phyloP scores from a whole-genome alignment of 2,113 vertebrate species.

The Tachuris rubrigastra region DNA sequence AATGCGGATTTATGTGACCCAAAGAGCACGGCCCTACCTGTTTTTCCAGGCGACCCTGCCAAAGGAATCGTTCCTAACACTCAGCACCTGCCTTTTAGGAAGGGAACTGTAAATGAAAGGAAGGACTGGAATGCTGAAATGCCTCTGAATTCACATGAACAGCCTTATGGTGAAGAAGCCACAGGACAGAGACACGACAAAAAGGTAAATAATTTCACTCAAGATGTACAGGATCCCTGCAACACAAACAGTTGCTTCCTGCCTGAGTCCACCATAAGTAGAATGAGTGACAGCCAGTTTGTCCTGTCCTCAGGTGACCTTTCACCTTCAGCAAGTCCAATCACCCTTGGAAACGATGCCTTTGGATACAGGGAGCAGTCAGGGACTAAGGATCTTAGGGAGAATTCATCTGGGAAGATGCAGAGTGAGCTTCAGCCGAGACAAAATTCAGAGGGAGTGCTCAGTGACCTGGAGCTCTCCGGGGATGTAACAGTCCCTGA shows the following conservation, averaged over 20 bases:
- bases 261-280: background rate
- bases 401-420: background rate
- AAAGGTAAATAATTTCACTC: background rate
- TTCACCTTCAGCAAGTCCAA: background rate
- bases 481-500: background rate
- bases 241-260: background rate
- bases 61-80: background rate
- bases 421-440: background rate
- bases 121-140: constrained; percentile 51
- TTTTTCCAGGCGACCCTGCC: background rate
- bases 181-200: background rate
- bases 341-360: background rate
- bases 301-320: background rate
- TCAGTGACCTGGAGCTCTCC: background rate
- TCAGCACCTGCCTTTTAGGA: background rate
- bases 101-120: background rate
- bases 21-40: background rate
- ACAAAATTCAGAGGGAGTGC: background rate
- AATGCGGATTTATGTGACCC: background rate
- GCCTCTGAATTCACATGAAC: background rate
- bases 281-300: background rate
- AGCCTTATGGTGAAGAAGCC: background rate
- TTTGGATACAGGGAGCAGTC: background rate
- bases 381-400: background rate
- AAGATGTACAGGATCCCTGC: background rate